Evolutionary conservation across 2,888 invertebrate genomes (phyloP), one percentile per base, ranked within the genome.

Genomic region (Harpalus rubripes): DNA sequence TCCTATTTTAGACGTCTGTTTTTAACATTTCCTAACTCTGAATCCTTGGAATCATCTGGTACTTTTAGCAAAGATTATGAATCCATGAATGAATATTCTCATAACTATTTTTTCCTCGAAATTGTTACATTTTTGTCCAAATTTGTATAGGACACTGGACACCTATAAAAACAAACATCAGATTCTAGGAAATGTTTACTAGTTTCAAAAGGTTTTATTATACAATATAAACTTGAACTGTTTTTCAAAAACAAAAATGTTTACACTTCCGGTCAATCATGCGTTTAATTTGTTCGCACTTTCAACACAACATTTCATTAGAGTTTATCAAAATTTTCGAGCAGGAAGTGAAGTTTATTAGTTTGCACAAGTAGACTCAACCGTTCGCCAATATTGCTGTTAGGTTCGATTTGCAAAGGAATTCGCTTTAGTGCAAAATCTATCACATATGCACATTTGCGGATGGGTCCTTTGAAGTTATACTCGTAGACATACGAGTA

Each of bases 211-310:
- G n/a, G n/a, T 65, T 74, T 41, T 74, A 72, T 74, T 74, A 74
- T 74, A 52, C 44, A 74, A 74, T 44, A 44, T 74, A 74, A 74
- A 74, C 72, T 72, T 63, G 63, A 63, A 44, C 6, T 44, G 72
- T 22, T 52, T 68, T 74, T 74, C 72, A 8, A 72, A 72, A 72
- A 74, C 72, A 74, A 74, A 74, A 68, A 68, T 68, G 68, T 68
- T 68, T 68, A 68, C 12, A 74, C 72, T 74, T 74, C 72, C 72
- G 72, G 44, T 44, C 72, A 74, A 74, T 74, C 41, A 74, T 15
- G 15, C 41, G 16, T 26, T 44, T 74, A 74, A 44, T 44, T 44
- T 74, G 16, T 18, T 39, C 41, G 16, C 15, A n/a, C 15, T 39
- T 65, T 68, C 68, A 68, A 74, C 44, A 74, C 41, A 74, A 18